phyloP scores from a whole-genome alignment of 2,797 vertebrate species.

The Setipinna tenuifilis region DNA sequence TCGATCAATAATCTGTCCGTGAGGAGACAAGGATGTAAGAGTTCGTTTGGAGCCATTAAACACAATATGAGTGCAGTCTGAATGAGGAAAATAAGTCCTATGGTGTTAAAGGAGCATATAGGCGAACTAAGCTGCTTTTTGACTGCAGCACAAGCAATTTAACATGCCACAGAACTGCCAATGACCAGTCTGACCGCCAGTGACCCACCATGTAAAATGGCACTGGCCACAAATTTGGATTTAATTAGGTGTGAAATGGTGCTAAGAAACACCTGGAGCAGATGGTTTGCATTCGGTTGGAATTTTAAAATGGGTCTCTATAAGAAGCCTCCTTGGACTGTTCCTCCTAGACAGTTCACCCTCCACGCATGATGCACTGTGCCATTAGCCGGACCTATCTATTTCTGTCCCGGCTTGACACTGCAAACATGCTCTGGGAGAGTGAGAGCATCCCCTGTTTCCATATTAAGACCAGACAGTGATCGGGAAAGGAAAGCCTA shows the following conservation, averaged over 20 bases:
- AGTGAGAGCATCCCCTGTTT: conserved; percentile 13
- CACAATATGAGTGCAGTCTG: conserved; percentile 26
- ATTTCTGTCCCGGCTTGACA: conserved; percentile 54
- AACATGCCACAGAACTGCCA: conserved; percentile 42
- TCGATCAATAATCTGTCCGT: conserved; percentile 67
- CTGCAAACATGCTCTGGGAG: conserved; percentile 58
- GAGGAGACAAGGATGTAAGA: conserved; percentile 61
- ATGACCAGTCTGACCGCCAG: conserved; percentile 47
- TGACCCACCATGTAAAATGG: conserved; percentile 52
- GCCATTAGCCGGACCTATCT: conserved; percentile 56
- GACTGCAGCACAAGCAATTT: conserved; percentile 51
- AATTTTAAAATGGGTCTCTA: conserved; percentile 32
- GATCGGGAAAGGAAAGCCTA: neutral
- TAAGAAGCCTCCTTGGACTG: conserved; percentile 28
- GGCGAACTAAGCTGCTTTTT: conserved; percentile 38
- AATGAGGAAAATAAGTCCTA: neutral
- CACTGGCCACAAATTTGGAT: conserved; percentile 52
- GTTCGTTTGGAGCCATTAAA: conserved; percentile 35
- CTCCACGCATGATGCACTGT: conserved; percentile 61
- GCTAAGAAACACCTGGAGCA: conserved; percentile 45
- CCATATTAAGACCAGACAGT: conserved; percentile 8
- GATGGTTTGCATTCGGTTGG: conserved; percentile 27
- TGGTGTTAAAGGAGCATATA: conserved; percentile 48
- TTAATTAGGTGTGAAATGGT: conserved; percentile 56
- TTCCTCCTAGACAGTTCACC: conserved; percentile 73